Evolutionary conservation across 2,797 vertebrate genomes (phyloP), one percentile per base, ranked within the genome.

Genomic region (Gastrophryne carolinensis): DNA sequence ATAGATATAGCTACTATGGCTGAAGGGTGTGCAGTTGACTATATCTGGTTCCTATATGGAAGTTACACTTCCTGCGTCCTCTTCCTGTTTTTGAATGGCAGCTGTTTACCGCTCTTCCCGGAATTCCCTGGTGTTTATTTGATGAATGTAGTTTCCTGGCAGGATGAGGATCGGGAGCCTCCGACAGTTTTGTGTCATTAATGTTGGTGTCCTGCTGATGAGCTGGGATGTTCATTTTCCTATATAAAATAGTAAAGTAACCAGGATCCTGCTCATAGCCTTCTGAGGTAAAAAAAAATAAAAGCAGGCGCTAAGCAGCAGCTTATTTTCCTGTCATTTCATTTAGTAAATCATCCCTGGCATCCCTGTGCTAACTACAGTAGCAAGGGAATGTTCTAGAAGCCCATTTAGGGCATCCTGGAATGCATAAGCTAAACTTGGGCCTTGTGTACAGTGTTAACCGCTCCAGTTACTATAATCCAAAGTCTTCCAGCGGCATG

Each of bases 11-110:
- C n/a, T n/a, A n/a, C n/a, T n/a, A n/a, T n/a, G n/a, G n/a, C n/a
- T n/a, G n/a, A n/a, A n/a, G n/a, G n/a, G 17, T 47, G 44, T 47
- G 44, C 8, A 19, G 21, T 29, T 60, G 50, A 34, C 57, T 23
- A 35, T 23, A 26, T 13, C 17, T 49, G 17, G 27, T 34, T 23
- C 50, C 9, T 19, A 4, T 27, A 13, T 34, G 53, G 63, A 67
- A 52, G n/a, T 60, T 53, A 50, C 47, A 23, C 23, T 60, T 67
- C 72, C 62, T 15, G 54, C 29, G 60, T 68, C 72, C 72, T 49
- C 50, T 27, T 21, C 35, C 4, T 60, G 13, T 49, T 12, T 61
- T 4, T 75, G 26, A 68, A 60, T 66, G 37, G 30, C 63, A 60
- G 32, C 54, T 75, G 72, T 19, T 17, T 9, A 34, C 4, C 63